Evolutionary conservation across 2,797 vertebrate species (phyloP).

Genomic region (Hippopotamyrus pictus): DNA sequence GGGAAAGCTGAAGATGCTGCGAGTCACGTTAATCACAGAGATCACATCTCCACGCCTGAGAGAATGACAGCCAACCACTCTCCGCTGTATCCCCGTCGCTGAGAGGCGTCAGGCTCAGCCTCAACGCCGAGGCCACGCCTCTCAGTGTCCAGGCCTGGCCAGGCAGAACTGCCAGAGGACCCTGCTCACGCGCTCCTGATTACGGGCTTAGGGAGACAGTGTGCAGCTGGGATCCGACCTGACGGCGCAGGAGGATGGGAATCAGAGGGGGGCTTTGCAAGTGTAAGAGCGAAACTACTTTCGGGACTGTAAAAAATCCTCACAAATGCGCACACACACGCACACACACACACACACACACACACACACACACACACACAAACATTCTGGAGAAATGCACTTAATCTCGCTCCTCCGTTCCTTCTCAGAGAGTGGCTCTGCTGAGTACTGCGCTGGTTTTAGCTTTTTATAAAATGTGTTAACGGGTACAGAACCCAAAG

Average conservation of each 20-base stretch:
- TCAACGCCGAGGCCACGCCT: neutral
- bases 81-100: neutral
- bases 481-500: neutral
- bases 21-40: slow-evolving; percentile 57
- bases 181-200: neutral
- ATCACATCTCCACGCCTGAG: slow-evolving; percentile 58
- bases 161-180: neutral
- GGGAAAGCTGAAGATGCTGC: slow-evolving; percentile 54
- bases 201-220: neutral
- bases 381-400: neutral
- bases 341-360: neutral
- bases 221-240: neutral
- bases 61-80: slow-evolving; percentile 30
- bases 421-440: neutral
- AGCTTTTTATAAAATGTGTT: neutral
- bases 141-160: neutral
- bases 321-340: neutral
- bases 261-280: neutral
- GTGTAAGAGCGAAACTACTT: neutral
- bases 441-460: neutral
- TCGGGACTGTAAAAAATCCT: neutral
- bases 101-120: neutral
- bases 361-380: neutral
- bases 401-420: neutral
- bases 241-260: neutral